Conservation (phyloP, 2,888 invertebrate genomes). For the Archips xylosteana region DNA sequence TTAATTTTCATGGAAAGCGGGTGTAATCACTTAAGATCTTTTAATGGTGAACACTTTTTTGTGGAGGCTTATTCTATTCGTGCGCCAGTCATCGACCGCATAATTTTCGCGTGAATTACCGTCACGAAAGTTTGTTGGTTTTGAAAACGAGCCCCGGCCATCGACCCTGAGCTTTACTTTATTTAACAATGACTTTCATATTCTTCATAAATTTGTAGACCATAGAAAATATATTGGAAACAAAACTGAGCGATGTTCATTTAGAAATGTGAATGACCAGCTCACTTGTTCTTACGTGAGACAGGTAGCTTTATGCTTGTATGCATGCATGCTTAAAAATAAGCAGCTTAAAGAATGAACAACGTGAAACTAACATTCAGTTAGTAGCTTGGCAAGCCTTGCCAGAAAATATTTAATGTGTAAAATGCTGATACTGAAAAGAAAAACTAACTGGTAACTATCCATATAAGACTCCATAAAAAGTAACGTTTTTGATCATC, state of each 20-base stretch:
- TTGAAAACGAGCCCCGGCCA: constrained; percentile 59
- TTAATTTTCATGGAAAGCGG: background rate
- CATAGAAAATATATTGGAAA: background rate
- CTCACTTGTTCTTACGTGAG: background rate
- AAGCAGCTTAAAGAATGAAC: background rate
- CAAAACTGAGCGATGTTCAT: background rate
- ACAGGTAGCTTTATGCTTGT: background rate
- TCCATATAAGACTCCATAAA: too few species aligned
- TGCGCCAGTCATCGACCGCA: constrained; percentile 61
- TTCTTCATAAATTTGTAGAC: background rate
- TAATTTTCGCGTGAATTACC: constrained; percentile 72
- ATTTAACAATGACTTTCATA: constrained; percentile 12
- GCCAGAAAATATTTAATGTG: background rate
- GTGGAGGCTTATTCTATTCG: constrained; percentile 43
- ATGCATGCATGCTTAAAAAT: constrained; percentile 11
- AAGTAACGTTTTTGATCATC: background rate
- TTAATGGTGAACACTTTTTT: constrained; percentile 40
- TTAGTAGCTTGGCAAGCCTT: too few species aligned
- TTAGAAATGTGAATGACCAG: constrained; percentile 16
- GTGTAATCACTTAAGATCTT: constrained; percentile 34
- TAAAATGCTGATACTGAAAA: too few species aligned
- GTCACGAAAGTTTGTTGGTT: constrained; percentile 68
- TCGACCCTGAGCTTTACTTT: constrained; percentile 46
- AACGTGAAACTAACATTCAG: background rate
- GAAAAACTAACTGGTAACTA: too few species aligned